Evolutionary conservation across 2,113 vertebrate species (phyloP).

Genomic region (Ovibos moschatus): DNA sequence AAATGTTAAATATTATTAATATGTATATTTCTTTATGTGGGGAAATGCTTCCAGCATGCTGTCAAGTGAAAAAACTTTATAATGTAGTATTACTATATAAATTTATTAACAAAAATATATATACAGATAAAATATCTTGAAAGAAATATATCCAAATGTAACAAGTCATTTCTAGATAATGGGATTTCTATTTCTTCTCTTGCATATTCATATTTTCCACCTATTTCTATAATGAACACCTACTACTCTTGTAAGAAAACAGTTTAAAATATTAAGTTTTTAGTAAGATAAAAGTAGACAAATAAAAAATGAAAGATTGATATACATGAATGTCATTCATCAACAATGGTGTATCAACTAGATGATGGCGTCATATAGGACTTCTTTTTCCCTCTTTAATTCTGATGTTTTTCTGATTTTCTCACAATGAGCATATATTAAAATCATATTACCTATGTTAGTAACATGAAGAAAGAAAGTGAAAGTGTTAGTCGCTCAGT

Average conservation of each 20-base stretch:
- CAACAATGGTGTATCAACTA: not conserved
- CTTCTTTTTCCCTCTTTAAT: not conserved
- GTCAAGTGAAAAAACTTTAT: not conserved
- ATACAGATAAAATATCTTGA: not conserved
- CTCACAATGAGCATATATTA: not conserved
- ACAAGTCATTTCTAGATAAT: not conserved
- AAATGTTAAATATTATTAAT: not conserved
- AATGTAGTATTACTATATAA: not conserved
- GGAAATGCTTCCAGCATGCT: not conserved
- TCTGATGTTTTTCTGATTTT: not conserved
- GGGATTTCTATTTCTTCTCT: not conserved
- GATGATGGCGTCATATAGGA: not conserved
- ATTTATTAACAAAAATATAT: not conserved
- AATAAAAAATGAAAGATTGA: slow-evolving; percentile 3
- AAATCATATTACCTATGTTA: not conserved
- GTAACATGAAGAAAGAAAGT: not conserved
- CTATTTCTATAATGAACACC: slow-evolving; percentile 1
- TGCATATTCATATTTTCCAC: not conserved
- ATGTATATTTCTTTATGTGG: not conserved
- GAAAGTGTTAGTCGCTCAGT: not conserved
- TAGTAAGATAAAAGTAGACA: not conserved
- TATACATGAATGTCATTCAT: not conserved
- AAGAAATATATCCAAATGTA: not conserved
- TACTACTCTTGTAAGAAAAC: not conserved
- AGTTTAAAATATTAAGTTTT: not conserved